These are phyloP conservation scores for Brachionus rubens DNA, from an alignment of 1,140 invertebrate genomes.

Conservation along the genomic window DNA sequence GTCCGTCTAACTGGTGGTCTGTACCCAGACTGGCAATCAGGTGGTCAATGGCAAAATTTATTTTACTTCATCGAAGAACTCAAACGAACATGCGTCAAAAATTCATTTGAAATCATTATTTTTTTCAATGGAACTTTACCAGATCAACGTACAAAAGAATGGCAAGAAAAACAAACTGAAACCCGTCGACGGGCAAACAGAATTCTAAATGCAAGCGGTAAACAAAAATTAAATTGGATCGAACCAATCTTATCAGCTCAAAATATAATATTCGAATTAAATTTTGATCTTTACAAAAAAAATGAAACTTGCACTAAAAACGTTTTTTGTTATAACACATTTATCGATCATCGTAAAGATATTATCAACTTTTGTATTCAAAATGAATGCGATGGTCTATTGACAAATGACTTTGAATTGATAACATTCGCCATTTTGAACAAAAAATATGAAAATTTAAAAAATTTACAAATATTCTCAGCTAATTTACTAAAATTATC, in stretches of 20 bases:
- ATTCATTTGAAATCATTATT: background rate
- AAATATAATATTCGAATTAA: background rate
- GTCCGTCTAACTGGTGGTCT: conserved; percentile 1
- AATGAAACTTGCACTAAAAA: background rate
- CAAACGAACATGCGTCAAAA: background rate
- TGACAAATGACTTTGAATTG: conserved; percentile 13
- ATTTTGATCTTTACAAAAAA: background rate
- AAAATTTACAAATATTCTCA: background rate
- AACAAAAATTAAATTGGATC: background rate
- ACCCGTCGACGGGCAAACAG: background rate
- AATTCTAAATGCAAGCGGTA: background rate
- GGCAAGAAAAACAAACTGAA: background rate
- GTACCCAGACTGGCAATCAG: conserved; percentile 4
- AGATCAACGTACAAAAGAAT: background rate
- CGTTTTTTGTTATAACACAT: background rate
- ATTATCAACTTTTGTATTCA: conserved; percentile 1
- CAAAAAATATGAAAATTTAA: conserved; percentile 1
- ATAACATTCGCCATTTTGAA: background rate
- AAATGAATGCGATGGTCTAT: background rate
- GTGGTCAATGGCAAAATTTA: background rate
- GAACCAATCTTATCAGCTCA: background rate
- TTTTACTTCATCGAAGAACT: background rate
- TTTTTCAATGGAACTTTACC: conserved; percentile 2
- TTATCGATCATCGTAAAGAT: background rate
- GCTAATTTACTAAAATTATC: background rate